Conservation (phyloP, 1,140 invertebrate species). For the Phymastichus coffea region DNA sequence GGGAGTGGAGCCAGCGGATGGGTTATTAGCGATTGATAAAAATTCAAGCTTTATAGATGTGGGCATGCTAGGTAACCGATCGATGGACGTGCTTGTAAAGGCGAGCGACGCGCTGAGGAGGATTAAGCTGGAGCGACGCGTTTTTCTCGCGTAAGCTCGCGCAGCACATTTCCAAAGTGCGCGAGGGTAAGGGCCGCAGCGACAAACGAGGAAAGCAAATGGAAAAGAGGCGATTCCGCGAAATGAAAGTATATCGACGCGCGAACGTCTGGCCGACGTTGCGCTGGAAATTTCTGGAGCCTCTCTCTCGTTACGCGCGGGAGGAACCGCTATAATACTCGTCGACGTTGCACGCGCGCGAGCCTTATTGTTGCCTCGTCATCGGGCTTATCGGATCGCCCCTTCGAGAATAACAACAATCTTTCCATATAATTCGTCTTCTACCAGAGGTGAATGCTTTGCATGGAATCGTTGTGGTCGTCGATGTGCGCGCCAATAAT, state of each 20-base stretch:
- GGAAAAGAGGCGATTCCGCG: constrained; percentile 4
- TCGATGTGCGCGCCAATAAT: background rate
- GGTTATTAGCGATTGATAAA: too few species aligned
- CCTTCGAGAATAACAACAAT: too few species aligned
- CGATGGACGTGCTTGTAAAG: too few species aligned
- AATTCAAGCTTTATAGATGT: constrained; percentile 24
- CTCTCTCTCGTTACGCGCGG: constrained; percentile 28
- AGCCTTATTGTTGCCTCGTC: constrained; percentile 21
- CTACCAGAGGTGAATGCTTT: too few species aligned
- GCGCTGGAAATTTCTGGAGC: constrained; percentile 27
- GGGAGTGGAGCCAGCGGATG: too few species aligned
- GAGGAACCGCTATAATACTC: constrained; percentile 36
- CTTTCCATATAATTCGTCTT: too few species aligned
- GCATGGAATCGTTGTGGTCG: too few species aligned
- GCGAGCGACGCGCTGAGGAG: background rate
- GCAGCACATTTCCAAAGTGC: background rate
- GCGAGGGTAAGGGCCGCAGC: background rate
- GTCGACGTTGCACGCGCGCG: constrained; percentile 17
- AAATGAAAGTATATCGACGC: background rate
- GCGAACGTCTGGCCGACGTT: background rate
- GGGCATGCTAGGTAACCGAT: too few species aligned
- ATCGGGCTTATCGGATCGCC: constrained; percentile 25
- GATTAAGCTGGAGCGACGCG: constrained; percentile 20
- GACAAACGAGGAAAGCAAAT: background rate
- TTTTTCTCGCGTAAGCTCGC: background rate